Evolutionary conservation across 2,797 vertebrate genomes (phyloP), one percentile per base, ranked within the genome.

Genomic region (Gorsachius magnificus): DNA sequence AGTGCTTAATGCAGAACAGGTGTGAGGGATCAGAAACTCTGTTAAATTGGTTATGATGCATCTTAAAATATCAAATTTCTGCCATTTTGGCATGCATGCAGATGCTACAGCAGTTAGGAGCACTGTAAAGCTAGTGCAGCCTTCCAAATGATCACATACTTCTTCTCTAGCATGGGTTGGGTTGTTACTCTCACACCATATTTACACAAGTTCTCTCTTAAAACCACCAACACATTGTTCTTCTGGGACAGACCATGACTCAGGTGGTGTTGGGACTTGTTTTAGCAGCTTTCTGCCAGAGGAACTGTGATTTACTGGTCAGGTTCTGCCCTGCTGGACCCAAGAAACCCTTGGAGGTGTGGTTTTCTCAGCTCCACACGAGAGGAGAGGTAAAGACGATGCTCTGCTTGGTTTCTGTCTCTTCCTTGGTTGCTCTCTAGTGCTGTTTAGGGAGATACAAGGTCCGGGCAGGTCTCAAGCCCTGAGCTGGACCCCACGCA

Each of bases 51-150:
- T 96, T 95, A 85, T 20, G 28, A 41, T 86, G 51, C 65, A 89
- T 91, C 89, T 96, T 93, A 81, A 96, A 94, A 64, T 65, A 84
- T 15, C 46, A 75, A 31, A 57, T 95, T 96, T 96, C 78, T 97
- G 93, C 57, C 43, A 16, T 85, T 94, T 89, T 71, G 72, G 31
- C 50, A 3, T 22, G 45, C 5, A 3, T 10, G 25, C 24, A 35
- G 51, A 14, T 83, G 68, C 64, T 71, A 5, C 38, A 75, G 22
- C 28, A 21, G 53, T 74, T 31, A 79, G 74, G 36, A 89, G n/a
- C 6, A 1, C 1, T 33, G 33, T 21, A 63, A 77, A 86, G 45
- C 66, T 74, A 46, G 48, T 28, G 46, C 75, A 90, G n/a, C n/a
- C 45, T 75, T 89, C 56, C 71, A 86, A 50, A 45, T 76, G 87